Percentiles rank a stretch among this genome's conserved stretches.
Conservation (phyloP, 1,140 invertebrate genomes). For the Drosophila virilis region DNA sequence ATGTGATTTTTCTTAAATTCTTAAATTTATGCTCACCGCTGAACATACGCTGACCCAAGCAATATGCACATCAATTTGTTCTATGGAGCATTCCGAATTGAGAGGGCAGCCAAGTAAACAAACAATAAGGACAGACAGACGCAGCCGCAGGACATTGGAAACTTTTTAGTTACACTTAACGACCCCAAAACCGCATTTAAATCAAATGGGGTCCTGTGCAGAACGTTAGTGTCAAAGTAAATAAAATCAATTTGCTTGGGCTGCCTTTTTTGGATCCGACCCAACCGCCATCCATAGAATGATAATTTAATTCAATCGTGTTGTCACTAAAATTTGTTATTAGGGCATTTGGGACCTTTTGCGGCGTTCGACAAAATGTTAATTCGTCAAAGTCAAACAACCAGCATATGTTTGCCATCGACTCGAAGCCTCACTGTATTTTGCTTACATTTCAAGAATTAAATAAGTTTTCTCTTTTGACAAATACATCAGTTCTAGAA, state of each 20-base stretch:
- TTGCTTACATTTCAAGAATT: too few relatives aligned
- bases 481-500: too few relatives aligned
- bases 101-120: conserved; percentile 26
- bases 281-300: conserved; percentile 63
- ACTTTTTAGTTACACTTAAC: conserved; percentile 80
- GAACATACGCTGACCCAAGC: conserved; percentile 10
- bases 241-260: conserved; percentile 81
- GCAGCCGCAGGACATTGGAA: conserved; percentile 28
- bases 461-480: too few relatives aligned
- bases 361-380: too few relatives aligned
- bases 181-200: conserved; percentile 61
- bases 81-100: too few relatives aligned
- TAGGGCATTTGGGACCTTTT: conserved; percentile 22
- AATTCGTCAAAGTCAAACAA: too few relatives aligned
- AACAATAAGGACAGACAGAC: conserved; percentile 62
- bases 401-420: too few relatives aligned
- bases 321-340: conserved; percentile 74
- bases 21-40: conserved; percentile 5
- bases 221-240: conserved; percentile 74
- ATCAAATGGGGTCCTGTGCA: too few relatives aligned
- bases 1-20: neutral
- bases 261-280: conserved; percentile 51
- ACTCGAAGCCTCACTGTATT: too few relatives aligned
- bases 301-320: conserved; percentile 80
- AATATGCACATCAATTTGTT: conserved; percentile 31